These are phyloP conservation scores for Threskiornis aethiopicus DNA, from an alignment of 2,797 vertebrate genomes.

Conservation along the genomic window DNA sequence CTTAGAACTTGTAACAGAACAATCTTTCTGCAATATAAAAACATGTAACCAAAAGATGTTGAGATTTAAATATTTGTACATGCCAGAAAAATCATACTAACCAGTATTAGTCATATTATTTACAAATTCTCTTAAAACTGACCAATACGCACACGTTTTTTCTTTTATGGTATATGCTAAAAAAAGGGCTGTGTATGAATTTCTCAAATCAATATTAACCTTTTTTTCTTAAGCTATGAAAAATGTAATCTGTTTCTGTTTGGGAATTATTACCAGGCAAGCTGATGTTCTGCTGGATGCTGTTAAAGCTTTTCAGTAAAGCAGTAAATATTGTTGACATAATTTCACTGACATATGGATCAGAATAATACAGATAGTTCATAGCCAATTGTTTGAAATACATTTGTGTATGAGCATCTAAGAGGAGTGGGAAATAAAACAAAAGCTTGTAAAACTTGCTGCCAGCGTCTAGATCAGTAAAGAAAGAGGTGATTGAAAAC, in stretches of 20 bases:
- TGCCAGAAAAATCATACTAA: not conserved
- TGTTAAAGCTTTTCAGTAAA: not conserved
- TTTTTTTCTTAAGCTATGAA: constrained; percentile 34
- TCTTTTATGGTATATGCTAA: not conserved
- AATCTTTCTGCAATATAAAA: not conserved
- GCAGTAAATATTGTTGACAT: constrained; percentile 50
- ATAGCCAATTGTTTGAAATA: constrained; percentile 56
- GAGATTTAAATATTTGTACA: not conserved
- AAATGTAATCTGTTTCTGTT: constrained; percentile 48
- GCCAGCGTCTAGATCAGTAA: not conserved
- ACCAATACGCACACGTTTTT: not conserved
- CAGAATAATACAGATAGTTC: constrained; percentile 45
- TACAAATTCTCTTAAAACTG: constrained; percentile 22
- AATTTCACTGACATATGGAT: constrained; percentile 19
- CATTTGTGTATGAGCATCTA: not conserved
- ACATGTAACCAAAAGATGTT: not conserved
- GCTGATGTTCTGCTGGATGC: constrained; percentile 20
- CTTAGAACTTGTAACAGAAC: not conserved
- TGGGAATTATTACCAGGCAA: constrained; percentile 35
- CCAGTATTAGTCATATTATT: not conserved
- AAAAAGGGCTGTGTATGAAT: not conserved
- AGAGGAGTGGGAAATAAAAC: constrained; percentile 24
- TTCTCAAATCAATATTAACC: constrained; percentile 49
- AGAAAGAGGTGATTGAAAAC: not conserved
- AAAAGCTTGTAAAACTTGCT: constrained; percentile 36